phyloP scores from a whole-genome alignment of 2,113 vertebrate species.

The Notothenia coriiceps region DNA sequence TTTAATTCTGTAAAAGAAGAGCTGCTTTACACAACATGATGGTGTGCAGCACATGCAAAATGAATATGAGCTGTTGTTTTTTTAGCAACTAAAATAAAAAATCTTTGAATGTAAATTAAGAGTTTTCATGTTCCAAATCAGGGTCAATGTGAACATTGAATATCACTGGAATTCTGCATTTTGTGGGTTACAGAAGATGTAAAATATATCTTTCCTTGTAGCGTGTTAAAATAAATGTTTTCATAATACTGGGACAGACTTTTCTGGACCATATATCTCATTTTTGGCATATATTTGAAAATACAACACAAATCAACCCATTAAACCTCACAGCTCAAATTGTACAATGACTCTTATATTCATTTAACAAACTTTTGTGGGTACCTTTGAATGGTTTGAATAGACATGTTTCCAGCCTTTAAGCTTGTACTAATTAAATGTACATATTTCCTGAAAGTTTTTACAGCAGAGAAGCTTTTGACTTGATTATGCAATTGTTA shows the following conservation, averaged over 20 bases:
- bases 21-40: neutral
- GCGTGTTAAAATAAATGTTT: neutral
- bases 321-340: neutral
- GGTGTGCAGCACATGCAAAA: neutral
- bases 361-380: slow-evolving; percentile 9
- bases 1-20: slow-evolving; percentile 19
- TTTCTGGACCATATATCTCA: neutral
- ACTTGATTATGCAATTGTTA: slow-evolving; percentile 20
- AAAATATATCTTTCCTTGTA: neutral
- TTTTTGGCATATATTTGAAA: neutral
- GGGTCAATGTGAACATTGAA: neutral
- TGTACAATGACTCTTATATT: neutral
- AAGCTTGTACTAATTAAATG: slow-evolving; percentile 7
- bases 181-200: neutral
- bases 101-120: neutral
- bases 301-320: slow-evolving; percentile 2
- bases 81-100: neutral
- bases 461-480: neutral
- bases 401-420: neutral
- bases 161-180: neutral
- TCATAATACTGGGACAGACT: neutral
- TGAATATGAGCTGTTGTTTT: neutral
- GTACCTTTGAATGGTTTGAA: slow-evolving; percentile 1
- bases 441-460: slow-evolving; percentile 1
- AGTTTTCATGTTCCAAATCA: neutral